Conservation (phyloP, 2,888 invertebrate genomes). For the Synanthedon andrenaeformis region DNA sequence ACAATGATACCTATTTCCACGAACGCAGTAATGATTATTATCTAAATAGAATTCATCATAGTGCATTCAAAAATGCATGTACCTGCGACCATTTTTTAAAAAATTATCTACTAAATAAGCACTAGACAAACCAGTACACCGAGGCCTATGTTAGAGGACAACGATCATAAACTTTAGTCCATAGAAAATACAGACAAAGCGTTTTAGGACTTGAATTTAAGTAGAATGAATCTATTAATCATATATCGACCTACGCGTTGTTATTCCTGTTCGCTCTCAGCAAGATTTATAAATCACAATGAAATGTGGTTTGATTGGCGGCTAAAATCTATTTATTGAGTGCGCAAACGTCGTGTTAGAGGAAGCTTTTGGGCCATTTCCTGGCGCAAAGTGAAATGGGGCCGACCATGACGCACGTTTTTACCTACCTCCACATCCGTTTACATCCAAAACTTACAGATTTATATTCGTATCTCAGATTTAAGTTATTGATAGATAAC, state of each 20-base stretch:
- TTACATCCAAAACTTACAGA: conserved; percentile 18
- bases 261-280: conserved; percentile 29
- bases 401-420: conserved; percentile 54
- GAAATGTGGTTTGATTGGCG: neutral
- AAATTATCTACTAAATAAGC: no score
- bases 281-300: conserved; percentile 29
- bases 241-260: conserved; percentile 17
- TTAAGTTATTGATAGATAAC: neutral
- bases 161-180: no score
- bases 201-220: neutral
- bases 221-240: neutral
- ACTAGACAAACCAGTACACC: no score
- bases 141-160: no score
- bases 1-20: conserved; percentile 1
- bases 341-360: conserved; percentile 52
- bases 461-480: no score
- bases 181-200: no score
- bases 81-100: neutral
- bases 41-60: neutral
- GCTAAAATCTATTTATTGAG: conserved; percentile 45
- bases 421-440: conserved; percentile 52
- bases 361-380: conserved; percentile 61
- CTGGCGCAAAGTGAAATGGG: conserved; percentile 59
- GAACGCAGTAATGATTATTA: neutral
- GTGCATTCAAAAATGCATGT: neutral